phyloP scores from a whole-genome alignment of 1,140 invertebrate genomes.

The Scaptomyza graminum region DNA sequence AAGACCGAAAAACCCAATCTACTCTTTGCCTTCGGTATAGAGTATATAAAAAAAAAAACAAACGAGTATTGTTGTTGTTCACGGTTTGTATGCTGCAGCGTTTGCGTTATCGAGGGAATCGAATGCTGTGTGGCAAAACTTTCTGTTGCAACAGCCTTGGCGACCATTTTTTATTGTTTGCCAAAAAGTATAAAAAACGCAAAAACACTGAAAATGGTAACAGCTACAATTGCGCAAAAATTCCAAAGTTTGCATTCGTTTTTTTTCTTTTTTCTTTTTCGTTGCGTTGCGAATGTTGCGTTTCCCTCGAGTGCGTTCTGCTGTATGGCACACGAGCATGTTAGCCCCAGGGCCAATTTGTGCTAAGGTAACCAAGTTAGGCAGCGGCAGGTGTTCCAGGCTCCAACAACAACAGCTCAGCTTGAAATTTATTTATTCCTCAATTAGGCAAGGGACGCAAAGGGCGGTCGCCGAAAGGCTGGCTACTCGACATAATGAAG shows the following conservation, averaged over 20 bases:
- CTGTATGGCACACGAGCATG: slow-evolving; percentile 52
- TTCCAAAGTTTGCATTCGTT: slow-evolving; percentile 64
- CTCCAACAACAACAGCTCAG: slow-evolving; percentile 57
- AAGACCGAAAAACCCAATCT: no score
- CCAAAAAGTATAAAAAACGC: slow-evolving; percentile 14
- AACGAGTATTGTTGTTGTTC: slow-evolving; percentile 18
- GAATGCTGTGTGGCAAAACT: slow-evolving; percentile 66
- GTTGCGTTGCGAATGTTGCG: slow-evolving; percentile 9
- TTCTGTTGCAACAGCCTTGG: slow-evolving; percentile 60
- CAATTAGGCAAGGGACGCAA: slow-evolving; percentile 44
- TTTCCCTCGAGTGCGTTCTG: slow-evolving; percentile 71
- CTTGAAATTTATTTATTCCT: slow-evolving; percentile 77
- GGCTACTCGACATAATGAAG: slow-evolving; percentile 64
- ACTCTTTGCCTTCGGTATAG: no score
- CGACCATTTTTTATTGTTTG: slow-evolving; percentile 73
- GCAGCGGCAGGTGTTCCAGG: slow-evolving; percentile 40
- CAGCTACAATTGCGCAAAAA: slow-evolving; percentile 72
- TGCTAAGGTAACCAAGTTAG: slow-evolving; percentile 54
- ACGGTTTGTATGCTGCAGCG: background rate
- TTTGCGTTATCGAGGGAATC: slow-evolving; percentile 68
- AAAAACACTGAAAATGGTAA: background rate
- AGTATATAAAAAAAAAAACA: slow-evolving; percentile 6
- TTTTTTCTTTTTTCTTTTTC: slow-evolving; percentile 58
- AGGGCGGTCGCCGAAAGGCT: background rate
- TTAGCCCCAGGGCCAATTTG: slow-evolving; percentile 66